Evolutionary conservation across 2,888 invertebrate species (phyloP), one percentile per base, ranked within the genome.

Genomic region (Eulithis prunata): DNA sequence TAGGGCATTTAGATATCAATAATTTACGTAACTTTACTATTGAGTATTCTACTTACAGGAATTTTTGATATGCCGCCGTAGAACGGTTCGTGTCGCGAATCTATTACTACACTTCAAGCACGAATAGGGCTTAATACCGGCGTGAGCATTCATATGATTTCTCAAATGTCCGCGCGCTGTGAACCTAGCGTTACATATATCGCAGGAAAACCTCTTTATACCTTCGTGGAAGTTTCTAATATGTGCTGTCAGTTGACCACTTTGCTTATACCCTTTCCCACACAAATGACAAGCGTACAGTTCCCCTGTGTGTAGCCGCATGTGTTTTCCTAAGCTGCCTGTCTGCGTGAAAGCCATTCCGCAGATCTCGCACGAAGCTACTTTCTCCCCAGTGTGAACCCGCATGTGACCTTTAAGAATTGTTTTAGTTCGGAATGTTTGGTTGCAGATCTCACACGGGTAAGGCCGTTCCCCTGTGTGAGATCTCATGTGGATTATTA

Each of bases 161-260:
- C 60, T 11, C 21, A 61, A 53, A 12, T 54, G 60, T 0, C 47
- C 46, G 2, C 53, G 46, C 21, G 53, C 60, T 7, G 60, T 54
- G 54, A 61, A 61, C 32, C 60, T 32, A 11, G 53, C 54, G 12
- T 10, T 38, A 32, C 60, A 61, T 0, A 46, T 45, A n/a, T 61
- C 60, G 21, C 60, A 61, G 2, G 53, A 54, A 46, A 54, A 54
- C 36, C 60, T 5, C 46, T 61, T 61, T 2, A 61, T 54, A 3
- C 59, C 59, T 32, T 59, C 59, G 32, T 59, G 59, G 59, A 53
- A 59, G 59, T 59, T 61, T 4, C 61, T 3, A 4, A 61, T 55
- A 32, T 62, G 62, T 28, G 49, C 55, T 2, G 55, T 62, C 3
- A 62, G 56, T n/a, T 56, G 49, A 6, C 55, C 55, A 13, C 55